Percentiles rank a stretch among this genome's conserved stretches.
phyloP scores from a whole-genome alignment of 2,113 vertebrate species.

The Heterotilapia buettikoferi region DNA sequence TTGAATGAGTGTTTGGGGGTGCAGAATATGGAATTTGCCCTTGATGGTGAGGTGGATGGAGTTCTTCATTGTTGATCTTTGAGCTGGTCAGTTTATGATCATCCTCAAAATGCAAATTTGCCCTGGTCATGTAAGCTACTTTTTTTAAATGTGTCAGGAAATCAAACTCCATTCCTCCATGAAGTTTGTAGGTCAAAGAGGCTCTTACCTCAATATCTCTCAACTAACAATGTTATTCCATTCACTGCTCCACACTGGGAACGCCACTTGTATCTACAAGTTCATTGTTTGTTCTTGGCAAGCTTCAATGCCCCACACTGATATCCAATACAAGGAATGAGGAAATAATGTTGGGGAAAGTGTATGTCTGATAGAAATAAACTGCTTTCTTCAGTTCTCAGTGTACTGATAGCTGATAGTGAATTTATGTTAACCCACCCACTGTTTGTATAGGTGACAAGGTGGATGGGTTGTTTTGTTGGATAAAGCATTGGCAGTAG shows the following conservation, averaged over 20 bases:
- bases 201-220: not conserved
- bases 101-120: not conserved
- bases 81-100: not conserved
- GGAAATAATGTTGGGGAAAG: not conserved
- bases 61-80: not conserved
- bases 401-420: not conserved
- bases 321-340: not conserved
- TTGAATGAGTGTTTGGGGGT: not conserved
- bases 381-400: not conserved
- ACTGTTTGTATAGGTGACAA: not conserved
- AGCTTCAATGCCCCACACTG: not conserved
- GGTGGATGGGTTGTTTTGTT: rapidly evolving
- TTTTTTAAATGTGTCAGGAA: not conserved
- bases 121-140: not conserved
- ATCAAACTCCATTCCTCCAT: not conserved
- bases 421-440: not conserved
- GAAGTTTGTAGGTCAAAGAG: not conserved
- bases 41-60: not conserved
- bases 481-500: not conserved
- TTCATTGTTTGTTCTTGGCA: not conserved
- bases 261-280: not conserved
- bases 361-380: not conserved
- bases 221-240: not conserved
- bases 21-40: not conserved
- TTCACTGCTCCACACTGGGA: not conserved